These are phyloP conservation scores for Parnassius apollo DNA, from an alignment of 2,888 invertebrate species.

Conservation along the genomic window DNA sequence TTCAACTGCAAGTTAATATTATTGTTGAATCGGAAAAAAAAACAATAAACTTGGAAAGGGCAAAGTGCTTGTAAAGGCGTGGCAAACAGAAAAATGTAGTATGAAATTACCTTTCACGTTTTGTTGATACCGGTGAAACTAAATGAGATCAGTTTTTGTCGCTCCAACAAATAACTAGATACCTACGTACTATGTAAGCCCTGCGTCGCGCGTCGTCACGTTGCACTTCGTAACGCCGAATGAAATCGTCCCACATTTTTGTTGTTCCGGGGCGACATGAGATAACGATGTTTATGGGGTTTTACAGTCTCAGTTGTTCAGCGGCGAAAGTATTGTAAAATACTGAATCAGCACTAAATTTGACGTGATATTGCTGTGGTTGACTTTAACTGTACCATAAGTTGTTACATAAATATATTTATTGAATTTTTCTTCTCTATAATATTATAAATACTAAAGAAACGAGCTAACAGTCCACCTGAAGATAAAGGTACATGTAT, in stretches of 20 bases:
- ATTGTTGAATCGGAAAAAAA: conserved; percentile 37
- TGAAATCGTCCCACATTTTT: conserved; percentile 47
- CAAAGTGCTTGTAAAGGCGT: conserved; percentile 66
- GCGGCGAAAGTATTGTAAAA: conserved; percentile 26
- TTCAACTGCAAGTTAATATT: conserved; percentile 23
- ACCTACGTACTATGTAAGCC: conserved; percentile 32
- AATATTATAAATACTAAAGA: too few species aligned
- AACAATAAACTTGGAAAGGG: conserved; percentile 69
- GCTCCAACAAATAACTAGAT: conserved; percentile 30
- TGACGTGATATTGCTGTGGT: neutral
- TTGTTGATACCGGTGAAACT: conserved; percentile 65
- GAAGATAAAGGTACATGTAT: too few species aligned
- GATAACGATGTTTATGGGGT: conserved; percentile 36
- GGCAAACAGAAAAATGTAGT: conserved; percentile 71
- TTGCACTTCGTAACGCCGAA: conserved; percentile 55
- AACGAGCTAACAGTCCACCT: too few species aligned
- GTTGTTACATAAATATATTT: neutral
- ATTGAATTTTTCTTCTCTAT: too few species aligned
- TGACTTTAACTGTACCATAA: neutral
- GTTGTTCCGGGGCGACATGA: conserved; percentile 31
- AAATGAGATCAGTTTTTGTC: conserved; percentile 75
- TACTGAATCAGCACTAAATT: conserved; percentile 2
- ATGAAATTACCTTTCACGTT: conserved; percentile 79
- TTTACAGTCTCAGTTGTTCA: conserved; percentile 27
- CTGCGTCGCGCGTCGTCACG: conserved; percentile 47